Evolutionary conservation across 2,797 vertebrate species (phyloP), one percentile per base, ranked within the genome.

Genomic region (Ibycter americanus): DNA sequence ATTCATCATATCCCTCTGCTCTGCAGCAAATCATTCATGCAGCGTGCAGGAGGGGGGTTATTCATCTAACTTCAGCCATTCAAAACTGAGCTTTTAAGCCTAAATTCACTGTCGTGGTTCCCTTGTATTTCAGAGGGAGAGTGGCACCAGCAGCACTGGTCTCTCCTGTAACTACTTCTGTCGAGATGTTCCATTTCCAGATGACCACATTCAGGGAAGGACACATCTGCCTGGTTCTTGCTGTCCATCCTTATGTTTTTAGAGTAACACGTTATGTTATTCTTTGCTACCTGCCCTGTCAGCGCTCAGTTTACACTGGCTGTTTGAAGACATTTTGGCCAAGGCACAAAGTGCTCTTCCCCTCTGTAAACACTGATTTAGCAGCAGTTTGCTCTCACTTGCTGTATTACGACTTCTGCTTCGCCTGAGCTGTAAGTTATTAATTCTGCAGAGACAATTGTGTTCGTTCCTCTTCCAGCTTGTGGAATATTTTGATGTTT

Each of bases 221-320:
- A 1, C 5, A 4, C 46, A 9, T 54, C 44, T 58, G 21, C 56
- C 36, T 7, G 0, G 14, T 12, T 18, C 42, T 36, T 5, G 0
- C 42, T 73, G 8, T 58, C 47, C 38, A 55, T 73, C 55, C 51
- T 68, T 13, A 0, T 42, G 42, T 68, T 85, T 79, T 55, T 52
- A 12, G 34, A 63, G 58, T 51, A 52, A 31, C 61, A 29, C 13
- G 9, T 54, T 36, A 11, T 4, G 15, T 54, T 90, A 87, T 65
- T 38, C 87, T 89, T 84, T 11, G 13, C 58, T 78, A 11, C 38
- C 42, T 76, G 78, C 63, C 77, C 47, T 65, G 4, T 23, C 34
- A 56, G 51, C 1, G 4, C 76, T 74, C n/a, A 15, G 68, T 88
- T 94, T 78, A 66, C 38, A 5, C 42, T 8, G 6, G 8, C 74